Evolutionary conservation across 2,113 vertebrate species (phyloP), one percentile per base, ranked within the genome.

Genomic region (Eudyptes chrysolophus): DNA sequence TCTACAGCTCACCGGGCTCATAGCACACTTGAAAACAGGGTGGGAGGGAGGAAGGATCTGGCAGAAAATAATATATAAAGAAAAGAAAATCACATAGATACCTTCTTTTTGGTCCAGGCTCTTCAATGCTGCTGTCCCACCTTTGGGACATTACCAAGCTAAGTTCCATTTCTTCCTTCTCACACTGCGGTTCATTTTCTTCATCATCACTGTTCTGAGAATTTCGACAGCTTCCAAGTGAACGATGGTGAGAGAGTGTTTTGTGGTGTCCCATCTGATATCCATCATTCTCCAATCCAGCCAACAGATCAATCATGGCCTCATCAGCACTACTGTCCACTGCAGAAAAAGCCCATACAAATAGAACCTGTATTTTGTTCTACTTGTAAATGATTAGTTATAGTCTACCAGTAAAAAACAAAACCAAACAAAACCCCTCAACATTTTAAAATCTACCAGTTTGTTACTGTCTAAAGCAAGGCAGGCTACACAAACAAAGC

Each of bases 161-260:
- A 85, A 99, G 98, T 92, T 99, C 99, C 57, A 99, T 98, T 96
- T 99, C 99, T 76, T 99, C 98, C 94, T 98, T 98, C 95, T 99
- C 99, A 40, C 98, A 96, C 87, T 99, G 99, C 55, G 99, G 99
- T 57, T 97, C 98, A 38, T 98, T 99, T 98, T 99, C 99, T 98
- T 99, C 99, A 96, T 99, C 99, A 75, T 99, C 99, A 72, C 99
- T 99, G 97, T 99, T 99, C 95, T 98, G 99, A 82, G 97, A 98
- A 95, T 98, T 99, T 97, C 77, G 98, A 76, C 89, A 95, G 55
- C 96, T 98, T 97, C 98, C 98, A 72, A 98, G 97, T 66, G 98
- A 96, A 44, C 49, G 97, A 95, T 98, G 98, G 81, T 98, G 97
- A 62, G 98, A 98, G 65, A 80, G 95, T n/a, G 97, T 97, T 84